phyloP scores from a whole-genome alignment of 2,113 vertebrate genomes.

The Dromiciops gliroides region DNA sequence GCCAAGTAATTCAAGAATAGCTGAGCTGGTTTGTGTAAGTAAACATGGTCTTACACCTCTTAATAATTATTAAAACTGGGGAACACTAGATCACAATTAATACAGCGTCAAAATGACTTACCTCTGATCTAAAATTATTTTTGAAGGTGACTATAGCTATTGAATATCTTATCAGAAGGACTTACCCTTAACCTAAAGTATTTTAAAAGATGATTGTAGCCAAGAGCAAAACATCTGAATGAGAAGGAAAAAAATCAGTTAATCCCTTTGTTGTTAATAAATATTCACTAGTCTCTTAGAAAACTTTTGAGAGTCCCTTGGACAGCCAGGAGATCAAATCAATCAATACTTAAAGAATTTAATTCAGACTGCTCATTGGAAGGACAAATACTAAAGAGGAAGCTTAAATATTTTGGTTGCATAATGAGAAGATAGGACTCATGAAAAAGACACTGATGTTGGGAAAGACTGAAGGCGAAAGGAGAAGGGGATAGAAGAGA shows the following conservation, averaged over 20 bases:
- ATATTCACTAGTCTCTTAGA: not conserved
- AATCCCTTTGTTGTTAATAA: constrained; percentile 32
- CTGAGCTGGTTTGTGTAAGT: not conserved
- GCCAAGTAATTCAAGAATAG: not conserved
- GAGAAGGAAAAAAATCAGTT: not conserved
- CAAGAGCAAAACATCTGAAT: not conserved
- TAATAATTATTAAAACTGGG: not conserved
- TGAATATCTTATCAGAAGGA: not conserved
- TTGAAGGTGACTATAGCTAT: not conserved
- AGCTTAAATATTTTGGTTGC: not conserved
- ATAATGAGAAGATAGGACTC: not conserved
- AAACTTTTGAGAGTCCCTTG: not conserved
- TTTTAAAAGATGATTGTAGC: constrained; percentile 13
- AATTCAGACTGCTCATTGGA: not conserved
- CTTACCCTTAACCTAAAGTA: not conserved
- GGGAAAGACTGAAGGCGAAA: not conserved
- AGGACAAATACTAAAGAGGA: not conserved
- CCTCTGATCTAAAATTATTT: constrained; percentile 37
- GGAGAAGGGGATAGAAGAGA: not conserved
- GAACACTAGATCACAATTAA: not conserved
- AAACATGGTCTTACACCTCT: not conserved
- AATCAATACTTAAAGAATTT: not conserved
- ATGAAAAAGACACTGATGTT: not conserved
- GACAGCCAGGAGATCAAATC: not conserved
- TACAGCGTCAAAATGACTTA: constrained; percentile 5